Conservation (phyloP, 2,797 vertebrate species). For the Gambelia wislizenii region DNA sequence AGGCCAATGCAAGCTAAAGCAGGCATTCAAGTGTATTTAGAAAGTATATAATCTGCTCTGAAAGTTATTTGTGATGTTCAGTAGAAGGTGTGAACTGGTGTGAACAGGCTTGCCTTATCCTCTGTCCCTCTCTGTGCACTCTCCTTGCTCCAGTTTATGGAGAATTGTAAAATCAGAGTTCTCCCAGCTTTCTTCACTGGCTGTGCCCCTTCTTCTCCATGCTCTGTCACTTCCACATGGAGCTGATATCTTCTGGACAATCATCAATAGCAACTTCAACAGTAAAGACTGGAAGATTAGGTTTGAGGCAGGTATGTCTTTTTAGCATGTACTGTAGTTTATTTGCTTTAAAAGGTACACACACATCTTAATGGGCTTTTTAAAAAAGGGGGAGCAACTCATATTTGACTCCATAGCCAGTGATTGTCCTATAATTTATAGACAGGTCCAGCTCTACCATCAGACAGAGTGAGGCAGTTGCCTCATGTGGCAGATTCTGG, state of each 20-base stretch:
- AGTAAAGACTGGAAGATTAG: slow-evolving; percentile 98
- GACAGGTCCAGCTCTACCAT: too few species aligned
- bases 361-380: background rate
- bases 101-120: slow-evolving; percentile 49
- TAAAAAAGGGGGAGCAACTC: background rate
- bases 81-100: background rate
- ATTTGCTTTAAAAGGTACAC: background rate
- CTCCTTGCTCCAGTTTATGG: slow-evolving; percentile 87
- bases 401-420: background rate
- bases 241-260: slow-evolving; percentile 98
- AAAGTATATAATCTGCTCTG: background rate
- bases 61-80: slow-evolving; percentile 3
- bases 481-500: too few species aligned
- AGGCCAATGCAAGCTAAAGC: too few species aligned
- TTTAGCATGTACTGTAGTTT: background rate
- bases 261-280: slow-evolving; percentile 96
- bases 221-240: slow-evolving; percentile 93
- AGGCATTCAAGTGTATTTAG: too few species aligned
- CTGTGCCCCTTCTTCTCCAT: slow-evolving; percentile 96
- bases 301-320: slow-evolving; percentile 93
- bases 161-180: slow-evolving; percentile 96
- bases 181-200: slow-evolving; percentile 96
- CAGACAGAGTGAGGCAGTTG: too few species aligned
- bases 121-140: slow-evolving; percentile 34
- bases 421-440: too few species aligned